Evolutionary conservation across 1,140 invertebrate species (phyloP), one percentile per base, ranked within the genome.

Genomic region (Pseudomyrmex concolor): DNA sequence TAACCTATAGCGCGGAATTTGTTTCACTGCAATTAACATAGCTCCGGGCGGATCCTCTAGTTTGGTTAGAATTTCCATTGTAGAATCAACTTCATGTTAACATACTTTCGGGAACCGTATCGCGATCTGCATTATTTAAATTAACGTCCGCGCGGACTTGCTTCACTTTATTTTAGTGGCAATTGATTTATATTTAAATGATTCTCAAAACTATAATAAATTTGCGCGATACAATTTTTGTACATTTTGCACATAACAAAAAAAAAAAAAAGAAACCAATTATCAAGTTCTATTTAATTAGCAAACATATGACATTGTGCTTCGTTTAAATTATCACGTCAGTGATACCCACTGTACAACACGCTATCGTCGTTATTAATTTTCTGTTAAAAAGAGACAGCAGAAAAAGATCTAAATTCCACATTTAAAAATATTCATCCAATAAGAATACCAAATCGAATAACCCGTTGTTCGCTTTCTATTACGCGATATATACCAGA

Each of bases 11-110:
- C 7, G 19, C n/a, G 13, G 7, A 70, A 78, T 19, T 78, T 54
- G 19, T 34, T 17, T 60, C 10, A 43, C 59, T 59, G 12, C 3
- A 80, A 80, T 71, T 80, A 71, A 80, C 43, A 68, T 43, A 17
- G 22, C 73, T 77, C 48, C 25, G 15, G 13, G 62, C 73, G 19
- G 17, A 43, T 43, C 54, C 9, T 73, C 43, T 19, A 63, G 15
- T 63, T 48, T 15, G n/a, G 12, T 66, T 15, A 54, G 25, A 12
- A 59, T 59, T 60, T 34, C 7, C 22, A 22, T 2, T 80, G 9
- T 22, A 10, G 25, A 71, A 50, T 80, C 12, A 70, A 70, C 70
- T 50, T 12, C 76, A 57, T 15, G n/a, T 19, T 57, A n/a, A 50
- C 64, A 48, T 10, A 60, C 71, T 59, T 70, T 5, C 34, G 12